Conservation (phyloP, 2,797 vertebrate species). For the Euthynnus affinis region DNA sequence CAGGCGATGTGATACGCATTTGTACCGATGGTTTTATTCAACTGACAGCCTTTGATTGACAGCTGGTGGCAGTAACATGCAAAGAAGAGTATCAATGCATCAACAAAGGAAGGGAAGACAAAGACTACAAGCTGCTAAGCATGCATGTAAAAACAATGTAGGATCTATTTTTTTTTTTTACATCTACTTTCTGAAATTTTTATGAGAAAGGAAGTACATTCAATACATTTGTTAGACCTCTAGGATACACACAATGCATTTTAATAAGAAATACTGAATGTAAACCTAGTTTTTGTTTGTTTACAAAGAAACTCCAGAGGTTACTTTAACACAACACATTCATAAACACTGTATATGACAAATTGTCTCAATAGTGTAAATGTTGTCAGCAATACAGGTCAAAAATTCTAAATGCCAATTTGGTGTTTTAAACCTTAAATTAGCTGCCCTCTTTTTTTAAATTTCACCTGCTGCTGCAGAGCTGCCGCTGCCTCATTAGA, state of each 20-base stretch:
- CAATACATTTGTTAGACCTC: not conserved
- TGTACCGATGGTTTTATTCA: not conserved
- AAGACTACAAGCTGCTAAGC: not conserved
- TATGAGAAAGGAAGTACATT: too few species aligned
- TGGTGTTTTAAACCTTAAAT: not conserved
- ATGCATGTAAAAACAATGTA: not conserved
- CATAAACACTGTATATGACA: not conserved
- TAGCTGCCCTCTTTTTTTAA: not conserved
- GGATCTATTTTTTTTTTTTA: too few species aligned
- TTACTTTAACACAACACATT: not conserved
- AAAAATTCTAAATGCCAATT: not conserved
- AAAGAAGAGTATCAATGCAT: not conserved
- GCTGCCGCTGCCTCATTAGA: too few species aligned
- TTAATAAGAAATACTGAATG: too few species aligned
- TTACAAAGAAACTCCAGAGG: too few species aligned
- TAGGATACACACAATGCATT: too few species aligned
- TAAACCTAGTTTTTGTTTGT: too few species aligned
- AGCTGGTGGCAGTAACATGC: not conserved
- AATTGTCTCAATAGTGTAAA: slow-evolving; percentile 1
- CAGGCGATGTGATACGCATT: not conserved
- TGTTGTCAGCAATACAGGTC: not conserved
- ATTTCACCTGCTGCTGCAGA: not conserved
- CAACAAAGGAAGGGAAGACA: not conserved
- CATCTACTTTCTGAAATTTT: too few species aligned
- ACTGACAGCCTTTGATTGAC: not conserved